Evolutionary conservation across 2,113 vertebrate species (phyloP), one percentile per base, ranked within the genome.

Genomic region (Perognathus longimembris): DNA sequence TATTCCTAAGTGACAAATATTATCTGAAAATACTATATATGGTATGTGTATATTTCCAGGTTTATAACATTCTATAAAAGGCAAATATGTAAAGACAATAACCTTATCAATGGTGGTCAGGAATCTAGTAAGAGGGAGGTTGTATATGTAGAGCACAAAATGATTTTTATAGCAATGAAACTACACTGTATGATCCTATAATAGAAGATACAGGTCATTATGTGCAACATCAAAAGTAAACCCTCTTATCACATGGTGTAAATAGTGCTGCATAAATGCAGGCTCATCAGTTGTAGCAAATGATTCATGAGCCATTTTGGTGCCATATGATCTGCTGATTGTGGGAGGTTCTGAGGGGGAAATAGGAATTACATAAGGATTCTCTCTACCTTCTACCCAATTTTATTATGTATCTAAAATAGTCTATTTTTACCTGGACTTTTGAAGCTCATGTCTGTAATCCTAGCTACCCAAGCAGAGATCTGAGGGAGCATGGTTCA

Each of bases 271-370:
- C 50, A 24, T 64, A 34, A 45, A 2, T 36, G 6, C 9, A 22
- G 9, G 28, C 54, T 73, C 17, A 57, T 32, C 21, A 66, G 0
- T 5, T 83, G 4, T 36, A 83, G 28, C 15, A 36, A 45, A 78
- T 28, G 2, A 22, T 15, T 30, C 45, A 76, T 30, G 3, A 26
- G 26, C 2, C 4, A 34, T 45, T 63, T 28, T 57, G 82, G 4
- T 26, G 7, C 36, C 7, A 15, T 34, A 6, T 6, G 22, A 3
- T 32, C 38, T 30, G 22, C 26, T 81, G n/a, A 15, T 14, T 63
- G 4, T 3, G 0, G 5, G 24, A 40, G 15, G 24, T 18, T 2
- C n/a, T 30, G 30, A 57, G 15, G 26, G 6, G 34, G 14, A 14
- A 1, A 18, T 1, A 40, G 8, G 11, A n/a, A 63, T 50, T 20